phyloP scores from a whole-genome alignment of 1,140 invertebrate genomes.

The Drosophila ambigua region DNA sequence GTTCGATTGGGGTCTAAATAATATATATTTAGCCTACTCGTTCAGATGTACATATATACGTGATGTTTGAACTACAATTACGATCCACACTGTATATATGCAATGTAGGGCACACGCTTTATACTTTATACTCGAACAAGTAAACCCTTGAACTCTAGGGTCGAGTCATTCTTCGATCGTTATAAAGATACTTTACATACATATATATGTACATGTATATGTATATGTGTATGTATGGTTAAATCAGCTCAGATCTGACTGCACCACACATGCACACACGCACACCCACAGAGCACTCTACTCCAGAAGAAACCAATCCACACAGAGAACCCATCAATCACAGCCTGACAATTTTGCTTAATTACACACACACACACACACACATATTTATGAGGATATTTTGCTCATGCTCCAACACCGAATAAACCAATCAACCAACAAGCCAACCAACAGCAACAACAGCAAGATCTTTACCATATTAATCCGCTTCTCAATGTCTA shows the following conservation, averaged over 20 bases:
- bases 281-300: conserved; percentile 28
- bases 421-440: conserved; percentile 67
- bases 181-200: too few species aligned
- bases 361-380: neutral
- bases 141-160: conserved; percentile 44
- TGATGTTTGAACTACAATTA: conserved; percentile 6
- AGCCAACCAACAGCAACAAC: conserved; percentile 51
- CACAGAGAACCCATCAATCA: conserved; percentile 21
- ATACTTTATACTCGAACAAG: neutral
- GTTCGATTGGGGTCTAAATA: conserved; percentile 38
- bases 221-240: conserved; percentile 19
- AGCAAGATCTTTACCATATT: conserved; percentile 38
- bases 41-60: conserved; percentile 11
- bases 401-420: conserved; percentile 77
- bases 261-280: conserved; percentile 35
- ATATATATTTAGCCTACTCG: neutral
- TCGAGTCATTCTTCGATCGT: conserved; percentile 5
- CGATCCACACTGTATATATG: conserved; percentile 18
- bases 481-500: conserved; percentile 75
- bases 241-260: conserved; percentile 65
- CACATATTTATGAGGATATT: conserved; percentile 20
- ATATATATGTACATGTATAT: too few species aligned
- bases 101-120: conserved; percentile 6
- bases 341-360: conserved; percentile 49
- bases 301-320: conserved; percentile 9